Evolutionary conservation across 1,140 invertebrate genomes (phyloP), one percentile per base, ranked within the genome.

Genomic region (Drosophila kohkoa): DNA sequence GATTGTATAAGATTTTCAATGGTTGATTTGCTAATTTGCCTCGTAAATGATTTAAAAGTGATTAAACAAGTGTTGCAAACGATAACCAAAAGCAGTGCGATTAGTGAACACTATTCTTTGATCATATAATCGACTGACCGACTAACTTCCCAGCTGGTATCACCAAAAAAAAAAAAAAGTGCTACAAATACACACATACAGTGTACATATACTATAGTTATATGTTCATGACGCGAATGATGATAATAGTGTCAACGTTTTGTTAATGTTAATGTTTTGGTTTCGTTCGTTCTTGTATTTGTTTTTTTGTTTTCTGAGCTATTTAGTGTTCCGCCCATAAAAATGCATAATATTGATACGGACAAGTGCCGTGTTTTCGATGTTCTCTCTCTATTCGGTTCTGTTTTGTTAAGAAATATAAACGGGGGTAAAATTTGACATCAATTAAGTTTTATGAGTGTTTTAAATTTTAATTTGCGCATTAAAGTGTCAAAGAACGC

Each of bases 41-140:
- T 89, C 80, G 81, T 81, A 72, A 88, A 88, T 89, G 83, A 88
- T 89, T 89, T 78, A 81, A 85, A 89, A 67, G 81, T 65, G 83
- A 88, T 88, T 88, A 88, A 74, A 69, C 55, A 68, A 64, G 71
- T 87, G 71, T 64, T 48, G 45, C 48, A 41, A 72, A 65, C 8
- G 82, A 82, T 87, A 82, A 68, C 59, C 71, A 25, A 13, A 65
- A 48, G 49, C 65, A 57, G 57, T 82, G 66, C 51, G 73, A 85
- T 86, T 85, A 86, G 38, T 43, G 74, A 48, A 32, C 71, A 62
- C 65, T 55, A 38, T 35, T 48, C 57, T 55, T 51, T 51, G 72
- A 8, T 71, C 77, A 74, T 72, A 83, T 83, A 86, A 85, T 79
- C 82, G 70, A 85, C 46, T 86, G 82, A 49, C 15, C 4, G 48